Conservation (phyloP, 2,113 vertebrate species). For the Montifringilla adamsi region DNA sequence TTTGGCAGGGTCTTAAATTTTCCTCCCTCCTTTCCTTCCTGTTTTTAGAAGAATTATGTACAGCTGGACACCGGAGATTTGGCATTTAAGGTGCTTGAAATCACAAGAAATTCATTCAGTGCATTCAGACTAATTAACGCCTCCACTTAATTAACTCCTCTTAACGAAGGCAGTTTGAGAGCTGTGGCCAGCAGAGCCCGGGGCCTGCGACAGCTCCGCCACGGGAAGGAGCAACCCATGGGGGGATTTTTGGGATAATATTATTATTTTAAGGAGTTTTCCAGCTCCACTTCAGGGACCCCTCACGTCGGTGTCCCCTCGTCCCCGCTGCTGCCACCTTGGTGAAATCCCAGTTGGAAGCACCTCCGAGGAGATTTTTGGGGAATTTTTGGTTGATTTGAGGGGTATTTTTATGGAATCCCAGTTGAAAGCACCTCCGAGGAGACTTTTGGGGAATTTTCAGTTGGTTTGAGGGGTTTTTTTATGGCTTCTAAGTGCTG, state of each 20-base stretch:
- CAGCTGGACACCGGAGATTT: slow-evolving; percentile 40
- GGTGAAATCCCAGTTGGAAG: not conserved
- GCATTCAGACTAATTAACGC: slow-evolving; percentile 40
- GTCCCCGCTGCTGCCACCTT: not conserved
- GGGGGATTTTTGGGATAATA: not conserved
- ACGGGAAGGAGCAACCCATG: not conserved
- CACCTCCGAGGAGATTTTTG: not conserved
- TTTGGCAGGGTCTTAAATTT: not conserved
- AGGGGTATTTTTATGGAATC: not conserved
- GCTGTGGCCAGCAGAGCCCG: not conserved
- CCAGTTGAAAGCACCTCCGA: not conserved
- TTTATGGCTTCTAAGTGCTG: not conserved
- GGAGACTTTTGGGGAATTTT: not conserved
- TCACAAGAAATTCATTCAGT: slow-evolving; percentile 47
- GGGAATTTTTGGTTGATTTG: not conserved
- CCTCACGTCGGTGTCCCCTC: not conserved
- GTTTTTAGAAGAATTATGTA: slow-evolving; percentile 35
- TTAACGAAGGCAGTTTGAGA: not conserved
- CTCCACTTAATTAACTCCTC: not conserved
- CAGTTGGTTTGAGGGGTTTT: not conserved
- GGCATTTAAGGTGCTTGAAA: slow-evolving; percentile 72
- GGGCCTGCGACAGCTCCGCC: not conserved
- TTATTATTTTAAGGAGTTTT: not conserved
- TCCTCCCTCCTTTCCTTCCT: not conserved
- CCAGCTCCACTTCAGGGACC: not conserved